These are phyloP conservation scores for Pygathrix nemaeus DNA, from an alignment of 2,113 vertebrate species.

Conservation along the genomic window DNA sequence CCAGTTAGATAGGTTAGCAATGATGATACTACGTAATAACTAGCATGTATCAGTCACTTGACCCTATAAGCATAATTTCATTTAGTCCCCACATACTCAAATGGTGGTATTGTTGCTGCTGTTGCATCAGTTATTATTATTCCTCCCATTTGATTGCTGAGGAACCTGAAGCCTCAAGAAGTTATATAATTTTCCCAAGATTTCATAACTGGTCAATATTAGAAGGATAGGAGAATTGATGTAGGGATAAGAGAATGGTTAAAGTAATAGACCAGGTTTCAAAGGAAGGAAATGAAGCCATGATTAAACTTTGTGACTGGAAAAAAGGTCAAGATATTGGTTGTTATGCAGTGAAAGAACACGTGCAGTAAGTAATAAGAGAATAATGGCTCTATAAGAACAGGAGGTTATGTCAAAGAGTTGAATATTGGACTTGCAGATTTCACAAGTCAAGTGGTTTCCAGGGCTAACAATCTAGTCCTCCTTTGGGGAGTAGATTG, in stretches of 20 bases:
- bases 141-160: not conserved
- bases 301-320: not conserved
- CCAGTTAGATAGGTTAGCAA: not conserved
- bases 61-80: not conserved
- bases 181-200: not conserved
- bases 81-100: not conserved
- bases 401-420: not conserved
- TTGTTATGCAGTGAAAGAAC: not conserved
- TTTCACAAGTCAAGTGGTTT: not conserved
- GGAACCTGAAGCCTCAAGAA: not conserved
- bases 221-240: not conserved
- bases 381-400: not conserved
- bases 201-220: not conserved
- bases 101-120: not conserved
- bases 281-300: conserved; percentile 12
- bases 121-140: not conserved
- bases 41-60: not conserved
- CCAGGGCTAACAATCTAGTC: not conserved
- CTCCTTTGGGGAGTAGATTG: not conserved
- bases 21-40: not conserved
- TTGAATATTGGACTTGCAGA: not conserved
- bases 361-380: not conserved
- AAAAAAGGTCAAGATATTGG: not conserved
- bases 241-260: not conserved
- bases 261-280: conserved; percentile 11